A percentile compares a stretch with the other conserved stretches of the same genome.
These are phyloP conservation scores for Orussus abietinus DNA, from an alignment of 1,140 invertebrate species.

Conservation along the genomic window DNA sequence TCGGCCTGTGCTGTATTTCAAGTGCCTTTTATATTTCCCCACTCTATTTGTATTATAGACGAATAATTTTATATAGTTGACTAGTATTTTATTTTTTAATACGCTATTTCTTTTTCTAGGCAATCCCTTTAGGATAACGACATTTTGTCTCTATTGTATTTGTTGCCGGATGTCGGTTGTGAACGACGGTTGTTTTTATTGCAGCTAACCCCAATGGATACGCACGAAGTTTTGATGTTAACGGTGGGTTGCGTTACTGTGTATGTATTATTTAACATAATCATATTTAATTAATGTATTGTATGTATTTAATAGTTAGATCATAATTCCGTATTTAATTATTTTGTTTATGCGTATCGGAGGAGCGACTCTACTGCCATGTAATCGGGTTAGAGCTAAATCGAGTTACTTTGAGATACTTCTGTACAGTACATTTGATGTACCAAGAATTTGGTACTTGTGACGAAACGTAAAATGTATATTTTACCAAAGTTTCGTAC, in stretches of 20 bases:
- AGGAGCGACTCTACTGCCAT: no score
- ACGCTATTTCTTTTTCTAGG: constrained; percentile 22
- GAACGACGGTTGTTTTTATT: constrained; percentile 20
- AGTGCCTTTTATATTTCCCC: constrained; percentile 30
- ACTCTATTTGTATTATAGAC: constrained; percentile 28
- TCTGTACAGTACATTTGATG: no score
- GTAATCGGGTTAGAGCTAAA: no score
- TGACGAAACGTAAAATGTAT: constrained; percentile 26
- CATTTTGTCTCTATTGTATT: background rate
- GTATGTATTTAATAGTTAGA: no score
- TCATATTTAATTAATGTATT: constrained; percentile 20
- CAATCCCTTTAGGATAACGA: constrained; percentile 6
- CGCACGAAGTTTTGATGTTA: background rate
- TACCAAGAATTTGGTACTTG: no score
- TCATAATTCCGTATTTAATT: background rate
- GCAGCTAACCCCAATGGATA: constrained; percentile 20
- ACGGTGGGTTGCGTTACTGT: constrained; percentile 4
- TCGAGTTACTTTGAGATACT: no score
- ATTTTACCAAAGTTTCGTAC: constrained; percentile 36
- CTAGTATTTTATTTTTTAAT: constrained; percentile 30
- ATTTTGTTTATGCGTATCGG: background rate
- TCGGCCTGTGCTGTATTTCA: no score
- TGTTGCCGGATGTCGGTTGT: background rate
- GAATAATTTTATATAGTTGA: constrained; percentile 15
- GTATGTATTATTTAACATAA: constrained; percentile 20